Base-by-base conservation (phyloP, 2,888 invertebrate species). In the Oxytorus armatus region DNA sequence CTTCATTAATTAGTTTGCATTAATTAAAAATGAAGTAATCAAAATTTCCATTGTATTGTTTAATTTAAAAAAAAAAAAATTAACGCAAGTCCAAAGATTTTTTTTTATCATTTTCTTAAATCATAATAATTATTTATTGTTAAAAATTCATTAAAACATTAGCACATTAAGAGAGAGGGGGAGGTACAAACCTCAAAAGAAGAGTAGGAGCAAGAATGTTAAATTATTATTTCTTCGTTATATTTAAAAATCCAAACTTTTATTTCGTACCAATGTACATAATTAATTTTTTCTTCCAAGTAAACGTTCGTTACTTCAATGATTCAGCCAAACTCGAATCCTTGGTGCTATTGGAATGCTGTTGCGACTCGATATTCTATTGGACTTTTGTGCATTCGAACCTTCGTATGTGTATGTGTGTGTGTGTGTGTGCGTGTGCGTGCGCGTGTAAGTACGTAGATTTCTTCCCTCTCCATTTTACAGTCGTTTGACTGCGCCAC, bases 311-410 rank as follows among this genome's bases (percentile, higher is more conserved):
- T 55, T 57, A 63, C 25, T 36, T 69, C 59, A 84, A 83, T 88
- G 88, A 88, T 84, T 88, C 88, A 88, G 85, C 83, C 47, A 49
- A 73, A 14, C 47, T 47, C 65, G 44, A 47, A 57, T 44, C 18
- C 57, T 69, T 5, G n/a, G n/a, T n/a, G 49, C 68, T 42, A 76
- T 59, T 42, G 88, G 88, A 88, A 88, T 87, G 87, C 84, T 82
- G n/a, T n/a, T 84, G 85, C 86, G 87, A 86, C 88, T 89, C 86
- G 88, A 89, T 88, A 87, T 87, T 86, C 88, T 88, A 87, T 88
- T 87, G 87, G 87, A 87, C 85, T 85, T 66, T 57, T 72, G 29
- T 33, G 11, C 65, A 23, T 61, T 55, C n/a, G n/a, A n/a, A n/a
- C n/a, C 53, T 4, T 51, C 42, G 70, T 63, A 14, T 42, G 70